These are phyloP conservation scores for Canis aureus DNA, from an alignment of 2,113 vertebrate species.

Conservation along the genomic window DNA sequence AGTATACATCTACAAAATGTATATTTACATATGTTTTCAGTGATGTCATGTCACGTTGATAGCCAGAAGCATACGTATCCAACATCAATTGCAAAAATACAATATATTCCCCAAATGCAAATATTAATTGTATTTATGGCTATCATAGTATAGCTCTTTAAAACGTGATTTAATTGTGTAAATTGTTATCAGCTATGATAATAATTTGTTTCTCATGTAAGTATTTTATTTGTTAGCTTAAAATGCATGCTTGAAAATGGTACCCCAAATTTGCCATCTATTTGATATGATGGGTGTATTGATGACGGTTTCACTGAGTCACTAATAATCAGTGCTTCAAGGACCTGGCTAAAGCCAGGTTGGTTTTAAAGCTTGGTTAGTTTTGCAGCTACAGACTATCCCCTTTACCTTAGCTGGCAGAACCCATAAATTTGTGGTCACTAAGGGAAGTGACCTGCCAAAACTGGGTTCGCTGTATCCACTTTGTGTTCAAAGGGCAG, in stretches of 20 bases:
- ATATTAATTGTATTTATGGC: neutral
- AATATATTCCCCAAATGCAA: neutral
- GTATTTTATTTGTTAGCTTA: neutral
- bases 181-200: neutral
- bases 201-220: neutral
- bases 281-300: neutral
- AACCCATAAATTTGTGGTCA: conserved; percentile 14
- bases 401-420: conserved; percentile 10
- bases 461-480: neutral
- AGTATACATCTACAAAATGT: neutral
- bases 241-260: conserved; percentile 18
- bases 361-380: neutral
- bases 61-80: neutral
- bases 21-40: neutral
- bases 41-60: neutral
- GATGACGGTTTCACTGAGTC: neutral
- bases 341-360: neutral
- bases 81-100: conserved; percentile 2
- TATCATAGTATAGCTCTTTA: neutral
- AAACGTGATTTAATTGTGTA: neutral
- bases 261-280: neutral
- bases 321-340: conserved; percentile 46
- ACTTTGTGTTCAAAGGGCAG: neutral
- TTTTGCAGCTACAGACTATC: neutral
- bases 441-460: neutral